phyloP scores from a whole-genome alignment of 2,888 invertebrate genomes.

The Hypomecis atomaria region DNA sequence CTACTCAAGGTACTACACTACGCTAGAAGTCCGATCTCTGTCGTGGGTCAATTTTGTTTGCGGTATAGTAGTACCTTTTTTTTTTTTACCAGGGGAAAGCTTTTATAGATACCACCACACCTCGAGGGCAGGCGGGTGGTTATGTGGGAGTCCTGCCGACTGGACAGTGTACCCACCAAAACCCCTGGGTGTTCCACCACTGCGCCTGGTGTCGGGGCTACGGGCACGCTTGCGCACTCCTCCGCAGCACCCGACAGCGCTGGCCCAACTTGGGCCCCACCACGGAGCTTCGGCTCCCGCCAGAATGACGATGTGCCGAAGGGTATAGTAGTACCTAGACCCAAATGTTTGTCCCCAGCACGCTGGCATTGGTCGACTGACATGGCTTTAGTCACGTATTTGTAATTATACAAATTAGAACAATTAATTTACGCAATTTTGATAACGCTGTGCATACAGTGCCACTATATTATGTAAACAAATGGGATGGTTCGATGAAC shows the following conservation, averaged over 20 bases:
- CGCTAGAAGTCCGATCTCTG: constrained; percentile 18
- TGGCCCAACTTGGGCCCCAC: too few species aligned
- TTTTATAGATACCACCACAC: too few species aligned
- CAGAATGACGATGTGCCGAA: constrained; percentile 27
- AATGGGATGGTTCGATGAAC: constrained; percentile 58
- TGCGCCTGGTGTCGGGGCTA: too few species aligned
- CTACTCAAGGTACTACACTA: too few species aligned
- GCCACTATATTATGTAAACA: constrained; percentile 43
- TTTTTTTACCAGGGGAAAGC: too few species aligned
- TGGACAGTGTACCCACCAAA: too few species aligned
- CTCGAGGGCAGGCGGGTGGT: too few species aligned
- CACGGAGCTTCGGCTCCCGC: too few species aligned
- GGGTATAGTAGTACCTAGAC: background rate
- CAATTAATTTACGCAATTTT: constrained; percentile 57
- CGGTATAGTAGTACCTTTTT: background rate
- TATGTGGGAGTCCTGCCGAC: too few species aligned
- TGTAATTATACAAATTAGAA: constrained; percentile 48
- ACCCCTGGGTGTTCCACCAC: too few species aligned
- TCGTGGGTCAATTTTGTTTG: constrained; percentile 29
- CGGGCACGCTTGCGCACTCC: too few species aligned
- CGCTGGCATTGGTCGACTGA: constrained; percentile 30
- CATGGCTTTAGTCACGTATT: constrained; percentile 51
- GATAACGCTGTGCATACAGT: constrained; percentile 55
- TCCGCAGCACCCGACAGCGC: too few species aligned
- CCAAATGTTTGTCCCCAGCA: constrained; percentile 23